Base-by-base conservation (phyloP, 2,113 vertebrate species). In the Noctilio leporinus region DNA sequence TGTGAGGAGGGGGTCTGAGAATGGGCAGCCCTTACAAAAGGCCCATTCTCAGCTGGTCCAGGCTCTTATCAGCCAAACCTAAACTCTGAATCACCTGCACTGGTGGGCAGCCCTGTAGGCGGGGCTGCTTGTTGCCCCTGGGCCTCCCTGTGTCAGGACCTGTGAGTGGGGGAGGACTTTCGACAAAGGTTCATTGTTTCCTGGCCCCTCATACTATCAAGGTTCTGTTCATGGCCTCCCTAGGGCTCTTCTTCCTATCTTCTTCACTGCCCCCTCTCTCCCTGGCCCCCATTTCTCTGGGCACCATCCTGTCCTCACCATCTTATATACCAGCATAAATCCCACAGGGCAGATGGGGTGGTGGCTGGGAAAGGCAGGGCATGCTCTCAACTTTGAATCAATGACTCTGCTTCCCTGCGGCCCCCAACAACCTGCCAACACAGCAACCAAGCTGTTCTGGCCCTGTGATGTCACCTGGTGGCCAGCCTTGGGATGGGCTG, bases 21-120 rank as follows among this genome's bases (percentile, higher is more conserved):
- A 97, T 94, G 93, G 96, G 3, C 92, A 97, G 93, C 97, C 96
- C 90, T 93, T 96, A 99, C 98, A 99, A 98, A 98, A 98, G 95
- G 92, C 95, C 97, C 93, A 98, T 99, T 98, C 98, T 98, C 96
- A 65, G 72, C 72, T 33, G n/a, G 38, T 83, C 59, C 51, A 84
- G 93, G 94, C 97, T 97, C 96, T 97, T 98, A 98, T 98, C 98
- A 98, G 97, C 97, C 97, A 98, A 98, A 98, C 98, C 95, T 89
- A 97, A 98, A 96, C 97, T 98, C 95, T 98, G 98, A 98, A 97
- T 98, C 72, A 95, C 98, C 95, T 93, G 86, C 47, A 35, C 65
- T 86, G 2, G 76, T 96, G 81, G 94, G 91, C 69, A 65, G 94
- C 57, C 53, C 7, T 0, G 24, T 93, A 67, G 95, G 91, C 73